Percentiles rank a stretch among this genome's conserved stretches.
These are phyloP conservation scores for Pristionchus pacificus DNA, from an alignment of 1,140 invertebrate species.

Conservation along the genomic window DNA sequence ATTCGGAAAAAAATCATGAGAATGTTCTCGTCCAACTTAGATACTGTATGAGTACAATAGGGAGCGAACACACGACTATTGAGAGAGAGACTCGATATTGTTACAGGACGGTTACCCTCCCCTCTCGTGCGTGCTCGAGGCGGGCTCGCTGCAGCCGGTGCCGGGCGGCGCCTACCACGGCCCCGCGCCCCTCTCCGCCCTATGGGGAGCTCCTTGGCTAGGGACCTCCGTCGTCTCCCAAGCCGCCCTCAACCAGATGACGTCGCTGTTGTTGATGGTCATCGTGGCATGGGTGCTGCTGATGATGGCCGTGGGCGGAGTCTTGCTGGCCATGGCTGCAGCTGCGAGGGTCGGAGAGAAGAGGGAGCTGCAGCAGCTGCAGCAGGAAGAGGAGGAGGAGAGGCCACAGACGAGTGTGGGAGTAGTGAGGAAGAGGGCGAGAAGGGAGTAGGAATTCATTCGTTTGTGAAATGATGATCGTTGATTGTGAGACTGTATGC, in stretches of 20 bases:
- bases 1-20: no score
- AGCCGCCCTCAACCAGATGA: slow-evolving; percentile 22
- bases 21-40: not conserved
- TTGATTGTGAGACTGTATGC: not conserved
- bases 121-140: not conserved
- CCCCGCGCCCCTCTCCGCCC: not conserved
- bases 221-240: slow-evolving; percentile 7
- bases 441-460: not conserved
- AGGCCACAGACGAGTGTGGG: not conserved
- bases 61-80: no score
- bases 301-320: not conserved
- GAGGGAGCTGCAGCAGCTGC: no score
- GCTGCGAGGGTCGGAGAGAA: no score
- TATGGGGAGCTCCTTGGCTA: not conserved
- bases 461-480: not conserved
- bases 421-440: not conserved
- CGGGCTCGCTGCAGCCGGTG: not conserved
- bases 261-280: slow-evolving; percentile 15
- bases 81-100: not conserved
- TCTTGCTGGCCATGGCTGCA: not conserved
- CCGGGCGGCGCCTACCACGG: slow-evolving; percentile 2
- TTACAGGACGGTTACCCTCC: slow-evolving; percentile 1
- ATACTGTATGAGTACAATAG: not conserved
- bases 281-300: slow-evolving; percentile 17
- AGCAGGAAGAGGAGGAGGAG: not conserved